Evolutionary conservation across 2,113 vertebrate genomes (phyloP), one percentile per base, ranked within the genome.

Genomic region (Gobius niger): DNA sequence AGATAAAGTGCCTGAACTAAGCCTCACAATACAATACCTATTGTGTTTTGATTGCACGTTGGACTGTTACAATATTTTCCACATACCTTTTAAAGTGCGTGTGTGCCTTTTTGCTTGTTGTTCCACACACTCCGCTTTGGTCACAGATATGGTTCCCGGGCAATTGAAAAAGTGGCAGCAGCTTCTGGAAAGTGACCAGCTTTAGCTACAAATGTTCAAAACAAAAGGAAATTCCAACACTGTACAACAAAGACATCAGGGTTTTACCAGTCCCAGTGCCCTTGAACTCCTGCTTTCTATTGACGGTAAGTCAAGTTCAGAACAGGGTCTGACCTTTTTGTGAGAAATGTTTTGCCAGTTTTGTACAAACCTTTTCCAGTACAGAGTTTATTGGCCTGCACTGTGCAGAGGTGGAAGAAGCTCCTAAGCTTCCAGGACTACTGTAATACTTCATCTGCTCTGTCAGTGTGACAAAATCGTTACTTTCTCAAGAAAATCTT

Each of bases 1-100:
- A 84, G 90, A 92, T 91, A 92, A 92, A 88, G 84, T 78, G 73
- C 51, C 80, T 12, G 85, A 86, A 87, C 74, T 69, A 71, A 64
- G 78, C 12, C 13, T 51, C 79, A 94, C 91, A 93, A 92, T 92
- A 76, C 91, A 94, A 93, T 93, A 75, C 79, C 91, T 81, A 91
- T 93, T 93, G 92, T 94, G 82, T 93, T 86, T 88, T 91, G 87
- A 91, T 90, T 85, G 79, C 81, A 76, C 81, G 85, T 90, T 80
- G 85, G 82, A 89, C 72, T 78, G 80, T 87, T 90, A 86, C 83
- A 88, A 84, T 87, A 81, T 90, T 89, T 90, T 87, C 72, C 83
- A 87, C 85, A 88, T 81, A 77, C 75, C 82, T 81, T 79, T 77
- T 8, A 18, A 66, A 61, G 56, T 85, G 72, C 65, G 73, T 85